A percentile compares a stretch with the other conserved stretches of the same genome.
These are phyloP conservation scores for Halcyon chelicuti DNA, from an alignment of 2,797 vertebrate species.

Conservation along the genomic window DNA sequence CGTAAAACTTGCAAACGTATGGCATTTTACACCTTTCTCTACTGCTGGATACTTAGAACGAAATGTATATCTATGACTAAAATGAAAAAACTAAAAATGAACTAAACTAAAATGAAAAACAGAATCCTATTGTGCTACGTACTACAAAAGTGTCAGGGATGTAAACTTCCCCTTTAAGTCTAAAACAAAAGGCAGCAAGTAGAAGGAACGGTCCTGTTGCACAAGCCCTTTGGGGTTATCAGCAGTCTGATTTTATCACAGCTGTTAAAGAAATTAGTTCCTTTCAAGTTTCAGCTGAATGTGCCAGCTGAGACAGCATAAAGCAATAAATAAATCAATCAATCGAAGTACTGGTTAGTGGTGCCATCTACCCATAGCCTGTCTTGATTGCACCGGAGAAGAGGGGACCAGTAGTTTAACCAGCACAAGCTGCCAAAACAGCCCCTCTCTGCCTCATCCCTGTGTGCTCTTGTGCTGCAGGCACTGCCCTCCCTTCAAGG, in stretches of 20 bases:
- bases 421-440: neutral
- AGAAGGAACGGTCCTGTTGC: neutral
- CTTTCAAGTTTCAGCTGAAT: neutral
- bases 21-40: neutral
- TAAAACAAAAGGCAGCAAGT: neutral
- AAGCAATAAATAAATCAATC: neutral
- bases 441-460: neutral
- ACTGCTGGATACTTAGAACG: neutral
- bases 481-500: neutral
- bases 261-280: neutral
- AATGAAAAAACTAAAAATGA: neutral
- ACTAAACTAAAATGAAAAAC: too few relatives aligned
- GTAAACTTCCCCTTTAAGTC: neutral
- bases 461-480: neutral
- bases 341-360: neutral
- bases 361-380: neutral
- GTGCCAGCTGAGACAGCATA: neutral
- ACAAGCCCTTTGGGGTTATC: neutral
- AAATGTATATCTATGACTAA: neutral
- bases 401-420: neutral
- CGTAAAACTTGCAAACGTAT: neutral
- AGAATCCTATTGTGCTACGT: neutral
- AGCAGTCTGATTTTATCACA: neutral
- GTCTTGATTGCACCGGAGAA: rapidly evolving
- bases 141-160: neutral